Base-by-base conservation (phyloP, 1,140 invertebrate genomes). In the Notospermus geniculatus region DNA sequence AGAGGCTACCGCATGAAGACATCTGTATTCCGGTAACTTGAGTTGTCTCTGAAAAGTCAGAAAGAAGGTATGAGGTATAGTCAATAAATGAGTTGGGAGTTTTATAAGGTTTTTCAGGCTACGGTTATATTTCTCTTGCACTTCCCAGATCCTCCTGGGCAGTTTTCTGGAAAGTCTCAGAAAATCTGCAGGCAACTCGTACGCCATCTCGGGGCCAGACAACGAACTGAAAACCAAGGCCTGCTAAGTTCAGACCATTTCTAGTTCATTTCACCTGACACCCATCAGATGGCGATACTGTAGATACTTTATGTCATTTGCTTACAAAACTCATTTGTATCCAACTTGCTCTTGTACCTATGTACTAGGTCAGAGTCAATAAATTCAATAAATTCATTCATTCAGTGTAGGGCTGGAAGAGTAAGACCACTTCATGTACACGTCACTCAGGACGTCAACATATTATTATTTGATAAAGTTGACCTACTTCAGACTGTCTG, bases 401-500 rank as follows among this genome's bases (percentile, higher is more conserved):
- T n/a, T n/a, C 46, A n/a, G 19, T n/a, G 39, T 36, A 15, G 15
- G 27, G 19, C 17, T 13, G 25, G 15, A 43, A 32, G 4, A 41
- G 17, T 52, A 19, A n/a, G 1, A 2, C 11, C 32, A 57, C 25
- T 4, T 43, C 23, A 17, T 19, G 1, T 25, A 5, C 2, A 23
- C 27, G 27, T 29, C 4, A 22, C 9, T 0, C 46, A 32, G 28
- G 43, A 23, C 45, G 50, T 22, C 52, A 36, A 54, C 2, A 29
- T 27, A 56, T 27, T 17, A 59, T 29, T 30, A 60, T 30, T 19
- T 11, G 15, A 23, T 46, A 57, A 23, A 61, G 22, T 32, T 57
- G 32, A 72, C 76, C 65, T 71, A 79, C 85, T 89, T 90, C 65
- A 91, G 83, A 79, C 89, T 90, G 74, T 91, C 89, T 81, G 87